Evolutionary conservation across 2,888 invertebrate genomes (phyloP), one percentile per base, ranked within the genome.

Genomic region (Drosophila stalkeri): DNA sequence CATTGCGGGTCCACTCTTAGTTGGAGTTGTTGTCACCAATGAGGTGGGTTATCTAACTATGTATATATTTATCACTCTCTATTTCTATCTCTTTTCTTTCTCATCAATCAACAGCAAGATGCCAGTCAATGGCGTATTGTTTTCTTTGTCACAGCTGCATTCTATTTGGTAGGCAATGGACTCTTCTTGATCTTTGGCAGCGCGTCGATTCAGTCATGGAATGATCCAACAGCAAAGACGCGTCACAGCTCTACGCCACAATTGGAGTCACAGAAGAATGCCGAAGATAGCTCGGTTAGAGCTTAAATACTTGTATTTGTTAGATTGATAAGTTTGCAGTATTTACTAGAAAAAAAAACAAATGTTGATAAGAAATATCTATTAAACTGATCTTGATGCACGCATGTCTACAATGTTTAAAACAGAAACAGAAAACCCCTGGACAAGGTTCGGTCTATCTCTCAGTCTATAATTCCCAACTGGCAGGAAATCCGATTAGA

Each of bases 71-170:
- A 8, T 35, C 23, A 23, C 6, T 23, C 16, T 27, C 5, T 27
- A 4, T 11, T 11, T 33, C 11, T 33, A n/a, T 3, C 2, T 41
- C n/a, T 8, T n/a, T 16, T 1, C 18, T 4, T 1, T 61, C 20
- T 35, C n/a, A n/a, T 2, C 46, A 93, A 91, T 23, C 54, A 5
- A 31, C 93, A 97, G 96, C 93, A 92, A n/a, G 93, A 96, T 80
- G 94, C 94, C 0, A 75, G 90, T 3, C 95, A 96, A 90, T 97
- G 97, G 97, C 94, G 95, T 55, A 94, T 94, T 59, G 95, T 97
- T 14, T 97, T 97, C 92, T 96, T 96, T 90, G 93, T 96, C 9
- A 95, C 97, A 0, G 95, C 96, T 0, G 95, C 93, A 16, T 93
- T 97, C 33, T 97, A 96, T 88, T 94, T 96, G 72, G 91, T 95